These are phyloP conservation scores for Podarcis lilfordi DNA, from an alignment of 2,797 vertebrate species.

Conservation along the genomic window DNA sequence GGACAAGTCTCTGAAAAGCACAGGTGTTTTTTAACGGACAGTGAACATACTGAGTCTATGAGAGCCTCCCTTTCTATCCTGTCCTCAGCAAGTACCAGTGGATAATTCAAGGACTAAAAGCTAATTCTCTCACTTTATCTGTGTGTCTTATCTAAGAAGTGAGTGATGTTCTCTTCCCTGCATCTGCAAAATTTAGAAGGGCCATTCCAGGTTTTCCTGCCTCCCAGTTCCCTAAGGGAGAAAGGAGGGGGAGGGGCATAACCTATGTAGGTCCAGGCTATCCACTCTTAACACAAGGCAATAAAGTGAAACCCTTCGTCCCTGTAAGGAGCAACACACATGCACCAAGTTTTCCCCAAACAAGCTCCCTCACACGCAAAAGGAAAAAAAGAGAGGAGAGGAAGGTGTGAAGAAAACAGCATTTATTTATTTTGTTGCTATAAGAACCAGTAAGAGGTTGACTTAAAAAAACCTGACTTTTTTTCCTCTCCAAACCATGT, in stretches of 20 bases:
- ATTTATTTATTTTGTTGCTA: slow-evolving; percentile 71
- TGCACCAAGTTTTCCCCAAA: neutral
- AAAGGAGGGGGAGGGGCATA: neutral
- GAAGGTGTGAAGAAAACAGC: slow-evolving; percentile 68
- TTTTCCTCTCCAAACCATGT: slow-evolving; percentile 68
- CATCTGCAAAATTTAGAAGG: neutral
- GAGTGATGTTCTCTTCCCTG: neutral
- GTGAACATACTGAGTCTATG: neutral
- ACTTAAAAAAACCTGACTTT: slow-evolving; percentile 72
- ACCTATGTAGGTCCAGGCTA: too few relatives aligned
- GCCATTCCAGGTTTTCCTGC: neutral
- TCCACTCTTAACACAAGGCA: neutral
- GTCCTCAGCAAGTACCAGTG: neutral
- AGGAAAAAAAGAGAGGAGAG: neutral
- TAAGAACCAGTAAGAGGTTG: slow-evolving; percentile 77
- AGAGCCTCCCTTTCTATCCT: neutral
- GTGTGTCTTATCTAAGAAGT: neutral
- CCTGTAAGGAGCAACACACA: neutral
- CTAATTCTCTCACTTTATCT: too few relatives aligned
- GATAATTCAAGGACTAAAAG: neutral
- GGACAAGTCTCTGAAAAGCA: too few relatives aligned
- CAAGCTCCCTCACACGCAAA: neutral
- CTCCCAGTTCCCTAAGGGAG: neutral
- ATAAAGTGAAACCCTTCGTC: too few relatives aligned
- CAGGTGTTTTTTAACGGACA: neutral